Conservation (phyloP, 2,888 invertebrate species). For the Patella caerulea region DNA sequence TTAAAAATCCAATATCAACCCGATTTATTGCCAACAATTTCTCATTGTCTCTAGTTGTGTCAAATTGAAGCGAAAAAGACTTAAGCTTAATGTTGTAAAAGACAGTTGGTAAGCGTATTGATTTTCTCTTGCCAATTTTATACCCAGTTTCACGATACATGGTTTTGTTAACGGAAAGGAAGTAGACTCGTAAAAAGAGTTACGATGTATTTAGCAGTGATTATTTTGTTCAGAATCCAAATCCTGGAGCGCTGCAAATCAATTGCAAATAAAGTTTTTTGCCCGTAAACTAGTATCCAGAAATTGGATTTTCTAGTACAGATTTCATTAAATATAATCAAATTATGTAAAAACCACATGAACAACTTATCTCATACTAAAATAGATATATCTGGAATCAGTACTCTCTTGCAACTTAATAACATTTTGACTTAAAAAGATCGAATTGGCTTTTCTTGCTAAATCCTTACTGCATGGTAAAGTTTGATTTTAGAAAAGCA, state of each 20-base stretch:
- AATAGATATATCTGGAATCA: neutral
- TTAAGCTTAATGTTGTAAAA: neutral
- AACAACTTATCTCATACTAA: neutral
- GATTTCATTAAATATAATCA: constrained; percentile 3
- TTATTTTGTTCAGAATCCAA: neutral
- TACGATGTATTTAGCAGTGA: constrained; percentile 1
- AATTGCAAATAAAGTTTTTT: neutral
- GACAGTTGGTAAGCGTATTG: neutral
- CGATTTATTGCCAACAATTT: constrained; percentile 1
- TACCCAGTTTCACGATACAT: neutral
- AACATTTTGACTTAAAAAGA: neutral
- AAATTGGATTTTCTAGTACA: neutral
- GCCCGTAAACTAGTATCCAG: neutral
- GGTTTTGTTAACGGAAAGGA: neutral
- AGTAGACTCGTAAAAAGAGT: constrained; percentile 4
- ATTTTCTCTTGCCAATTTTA: neutral
- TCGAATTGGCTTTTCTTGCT: too few species aligned
- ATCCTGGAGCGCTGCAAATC: constrained; percentile 1
- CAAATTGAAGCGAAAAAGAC: constrained; percentile 2
- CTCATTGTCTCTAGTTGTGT: neutral
- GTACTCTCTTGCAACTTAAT: neutral
- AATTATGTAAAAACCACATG: neutral
- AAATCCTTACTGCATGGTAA: too few species aligned
- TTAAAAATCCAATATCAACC: constrained; percentile 7
- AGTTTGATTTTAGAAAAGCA: too few species aligned